Percentiles rank a stretch among this genome's conserved stretches.
phyloP scores from a whole-genome alignment of 2,888 invertebrate species.

The Lingula anatina region DNA sequence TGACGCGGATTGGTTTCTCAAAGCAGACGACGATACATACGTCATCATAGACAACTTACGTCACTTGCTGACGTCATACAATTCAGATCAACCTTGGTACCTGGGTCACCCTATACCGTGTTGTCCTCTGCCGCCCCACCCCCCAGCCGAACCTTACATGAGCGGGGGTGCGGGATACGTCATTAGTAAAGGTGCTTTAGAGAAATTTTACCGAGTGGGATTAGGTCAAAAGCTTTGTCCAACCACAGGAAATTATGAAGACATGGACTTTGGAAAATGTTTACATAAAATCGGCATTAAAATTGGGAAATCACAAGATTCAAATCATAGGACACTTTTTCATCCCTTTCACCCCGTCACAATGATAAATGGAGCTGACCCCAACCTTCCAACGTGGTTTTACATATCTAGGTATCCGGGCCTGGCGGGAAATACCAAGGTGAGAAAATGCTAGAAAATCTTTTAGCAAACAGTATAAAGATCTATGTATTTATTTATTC shows the following conservation, averaged over 20 bases:
- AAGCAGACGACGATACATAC: conserved; percentile 98
- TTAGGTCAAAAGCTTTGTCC: conserved; percentile 65
- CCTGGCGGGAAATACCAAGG: too few relatives aligned
- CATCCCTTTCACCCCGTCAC: conserved; percentile 95
- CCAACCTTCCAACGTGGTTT: too few relatives aligned
- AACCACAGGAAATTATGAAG: conserved; percentile 75
- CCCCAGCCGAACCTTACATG: conserved; percentile 55
- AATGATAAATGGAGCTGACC: too few relatives aligned
- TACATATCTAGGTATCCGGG: too few relatives aligned
- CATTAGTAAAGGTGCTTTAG: conserved; percentile 73
- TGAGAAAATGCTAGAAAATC: too few relatives aligned
- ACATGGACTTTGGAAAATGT: conserved; percentile 90
- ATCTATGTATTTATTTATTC: too few relatives aligned
- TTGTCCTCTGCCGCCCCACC: too few relatives aligned
- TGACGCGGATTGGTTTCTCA: conserved; percentile 93
- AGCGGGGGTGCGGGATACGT: conserved; percentile 65
- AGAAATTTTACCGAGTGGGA: conserved; percentile 69
- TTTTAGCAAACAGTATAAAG: too few relatives aligned
- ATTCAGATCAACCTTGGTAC: conserved; percentile 72
- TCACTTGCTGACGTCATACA: conserved; percentile 77
- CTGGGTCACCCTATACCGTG: conserved; percentile 58
- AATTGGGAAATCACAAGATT: conserved; percentile 84
- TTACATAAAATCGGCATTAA: conserved; percentile 77
- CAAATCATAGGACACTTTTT: conserved; percentile 77
- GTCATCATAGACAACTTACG: conserved; percentile 92